phyloP scores from a whole-genome alignment of 2,113 vertebrate genomes.

The Rhinolophus ferrumequinum region DNA sequence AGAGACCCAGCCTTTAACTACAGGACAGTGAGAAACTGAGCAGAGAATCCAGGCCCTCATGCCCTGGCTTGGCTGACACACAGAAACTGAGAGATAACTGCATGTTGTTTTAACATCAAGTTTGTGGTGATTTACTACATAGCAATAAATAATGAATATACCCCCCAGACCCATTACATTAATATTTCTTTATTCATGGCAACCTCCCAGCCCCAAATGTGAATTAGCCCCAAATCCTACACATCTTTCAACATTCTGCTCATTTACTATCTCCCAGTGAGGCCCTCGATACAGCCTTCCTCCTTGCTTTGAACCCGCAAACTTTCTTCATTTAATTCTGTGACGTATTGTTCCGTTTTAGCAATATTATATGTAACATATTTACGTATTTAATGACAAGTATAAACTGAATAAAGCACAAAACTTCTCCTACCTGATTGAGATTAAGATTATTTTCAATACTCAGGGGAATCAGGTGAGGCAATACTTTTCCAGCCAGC shows the following conservation, averaged over 20 bases:
- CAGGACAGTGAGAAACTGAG: background rate
- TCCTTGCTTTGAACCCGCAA: background rate
- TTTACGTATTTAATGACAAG: background rate
- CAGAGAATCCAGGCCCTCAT: background rate
- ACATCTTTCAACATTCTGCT: background rate
- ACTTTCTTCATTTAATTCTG: background rate
- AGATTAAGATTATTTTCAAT: constrained; percentile 99
- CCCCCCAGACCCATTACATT: background rate
- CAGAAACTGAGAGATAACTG: background rate
- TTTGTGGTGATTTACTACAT: background rate
- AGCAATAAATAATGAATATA: background rate
- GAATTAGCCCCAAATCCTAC: background rate
- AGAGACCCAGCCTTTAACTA: background rate
- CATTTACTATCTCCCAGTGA: background rate
- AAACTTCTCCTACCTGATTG: constrained; percentile 91
- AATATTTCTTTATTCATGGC: background rate
- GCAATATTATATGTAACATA: background rate
- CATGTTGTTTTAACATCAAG: background rate
- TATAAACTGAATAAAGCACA: background rate
- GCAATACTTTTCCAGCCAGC: constrained; percentile 94
- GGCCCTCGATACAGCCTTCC: background rate
- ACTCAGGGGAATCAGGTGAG: constrained; percentile 97
- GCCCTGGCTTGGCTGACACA: background rate
- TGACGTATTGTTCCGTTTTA: background rate
- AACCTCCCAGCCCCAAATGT: background rate